Conservation (phyloP, 2,797 vertebrate species). For the Podarcis lilfordi region DNA sequence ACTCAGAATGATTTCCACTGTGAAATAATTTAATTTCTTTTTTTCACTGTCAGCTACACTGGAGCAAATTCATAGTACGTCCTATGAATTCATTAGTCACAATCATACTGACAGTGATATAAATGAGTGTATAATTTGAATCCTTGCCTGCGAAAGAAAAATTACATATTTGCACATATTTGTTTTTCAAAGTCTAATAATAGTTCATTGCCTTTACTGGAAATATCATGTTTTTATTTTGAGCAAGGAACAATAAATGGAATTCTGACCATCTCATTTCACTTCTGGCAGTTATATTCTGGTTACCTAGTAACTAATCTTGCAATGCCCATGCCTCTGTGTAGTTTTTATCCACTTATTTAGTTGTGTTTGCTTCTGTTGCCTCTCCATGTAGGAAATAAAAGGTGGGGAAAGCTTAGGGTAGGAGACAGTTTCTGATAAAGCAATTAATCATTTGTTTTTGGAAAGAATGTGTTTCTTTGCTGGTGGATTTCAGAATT, state of each 20-base stretch:
- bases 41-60: slow-evolving; percentile 11
- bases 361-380: not conserved
- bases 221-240: not conserved
- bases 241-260: not conserved
- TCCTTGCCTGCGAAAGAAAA: not conserved
- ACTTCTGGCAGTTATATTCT: not conserved
- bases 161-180: not conserved
- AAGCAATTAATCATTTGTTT: not conserved
- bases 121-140: slow-evolving; percentile 12
- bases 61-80: slow-evolving; percentile 8
- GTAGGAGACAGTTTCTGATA: not conserved
- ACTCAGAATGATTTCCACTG: slow-evolving; percentile 5
- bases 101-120: slow-evolving; percentile 11
- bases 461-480: not conserved
- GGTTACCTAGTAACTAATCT: slow-evolving; percentile 30
- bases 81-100: slow-evolving; percentile 16
- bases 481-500: not conserved
- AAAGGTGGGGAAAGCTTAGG: not conserved
- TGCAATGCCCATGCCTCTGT: not conserved
- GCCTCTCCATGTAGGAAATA: not conserved
- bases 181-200: not conserved
- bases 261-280: not conserved
- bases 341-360: slow-evolving; percentile 8
- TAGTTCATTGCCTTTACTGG: not conserved
- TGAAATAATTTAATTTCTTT: slow-evolving; percentile 28